phyloP scores from a whole-genome alignment of 2,797 vertebrate species.

The Thamnophis elegans region DNA sequence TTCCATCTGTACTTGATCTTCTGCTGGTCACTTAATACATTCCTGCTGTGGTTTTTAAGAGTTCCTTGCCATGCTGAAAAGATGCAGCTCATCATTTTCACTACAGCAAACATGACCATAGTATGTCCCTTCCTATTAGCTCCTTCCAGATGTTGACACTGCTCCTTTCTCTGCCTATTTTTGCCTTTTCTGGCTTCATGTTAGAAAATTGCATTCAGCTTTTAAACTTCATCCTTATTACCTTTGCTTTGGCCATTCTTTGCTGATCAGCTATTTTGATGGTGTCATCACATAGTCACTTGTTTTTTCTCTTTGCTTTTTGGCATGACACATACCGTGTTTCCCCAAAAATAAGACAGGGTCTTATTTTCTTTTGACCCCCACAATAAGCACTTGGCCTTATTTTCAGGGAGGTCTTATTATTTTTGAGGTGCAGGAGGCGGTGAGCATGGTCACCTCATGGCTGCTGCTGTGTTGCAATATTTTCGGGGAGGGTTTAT shows the following conservation, averaged over 20 bases:
- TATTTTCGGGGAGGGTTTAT: too few relatives aligned
- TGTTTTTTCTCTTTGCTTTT: not conserved
- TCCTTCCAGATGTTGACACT: not conserved
- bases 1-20: not conserved
- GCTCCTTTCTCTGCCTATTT: not conserved
- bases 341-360: too few relatives aligned
- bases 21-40: not conserved
- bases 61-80: not conserved
- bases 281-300: not conserved
- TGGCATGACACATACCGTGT: not conserved
- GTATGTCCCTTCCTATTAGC: not conserved
- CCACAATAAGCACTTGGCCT: too few relatives aligned
- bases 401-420: too few relatives aligned
- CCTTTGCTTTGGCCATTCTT: not conserved
- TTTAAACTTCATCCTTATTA: not conserved
- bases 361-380: too few relatives aligned
- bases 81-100: not conserved
- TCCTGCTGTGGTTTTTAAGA: not conserved
- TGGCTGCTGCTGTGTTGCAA: too few relatives aligned
- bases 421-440: too few relatives aligned
- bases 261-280: not conserved
- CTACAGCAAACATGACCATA: not conserved
- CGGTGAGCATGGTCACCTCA: too few relatives aligned
- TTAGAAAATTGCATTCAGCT: not conserved
- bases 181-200: not conserved